Conservation (phyloP, 2,888 invertebrate species). For the Leucoma salicis region DNA sequence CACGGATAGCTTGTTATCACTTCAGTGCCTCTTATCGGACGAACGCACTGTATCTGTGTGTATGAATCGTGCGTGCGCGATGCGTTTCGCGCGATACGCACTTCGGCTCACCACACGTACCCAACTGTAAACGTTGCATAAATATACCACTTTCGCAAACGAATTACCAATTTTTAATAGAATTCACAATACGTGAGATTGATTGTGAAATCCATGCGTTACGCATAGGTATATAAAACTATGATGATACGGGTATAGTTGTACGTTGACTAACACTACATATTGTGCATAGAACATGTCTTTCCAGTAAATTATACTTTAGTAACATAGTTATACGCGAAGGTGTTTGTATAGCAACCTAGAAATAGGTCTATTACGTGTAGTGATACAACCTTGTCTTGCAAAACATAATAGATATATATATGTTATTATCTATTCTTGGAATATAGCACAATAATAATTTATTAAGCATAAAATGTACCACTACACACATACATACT, state of each 20-base stretch:
- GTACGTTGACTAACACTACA: conserved; percentile 43
- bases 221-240: conserved; percentile 64
- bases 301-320: conserved; percentile 17
- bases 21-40: conserved; percentile 54
- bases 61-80: conserved; percentile 59
- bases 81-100: conserved; percentile 71
- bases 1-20: conserved; percentile 58
- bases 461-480: too few species aligned
- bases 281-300: conserved; percentile 26
- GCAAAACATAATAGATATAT: conserved; percentile 5
- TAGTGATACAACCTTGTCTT: conserved; percentile 6
- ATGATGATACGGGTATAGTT: conserved; percentile 49
- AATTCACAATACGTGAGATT: conserved; percentile 70
- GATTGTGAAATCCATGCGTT: conserved; percentile 68
- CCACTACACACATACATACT: too few species aligned
- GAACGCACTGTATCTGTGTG: conserved; percentile 67
- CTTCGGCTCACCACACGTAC: conserved; percentile 43
- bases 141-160: conserved; percentile 72
- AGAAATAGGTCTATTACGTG: conserved; percentile 1
- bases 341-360: conserved; percentile 1
- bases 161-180: conserved; percentile 52
- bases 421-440: background rate
- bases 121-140: conserved; percentile 51
- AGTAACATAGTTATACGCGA: background rate
- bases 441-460: too few species aligned